Base-by-base conservation (phyloP, 2,888 invertebrate species). In the Apodemia zela region DNA sequence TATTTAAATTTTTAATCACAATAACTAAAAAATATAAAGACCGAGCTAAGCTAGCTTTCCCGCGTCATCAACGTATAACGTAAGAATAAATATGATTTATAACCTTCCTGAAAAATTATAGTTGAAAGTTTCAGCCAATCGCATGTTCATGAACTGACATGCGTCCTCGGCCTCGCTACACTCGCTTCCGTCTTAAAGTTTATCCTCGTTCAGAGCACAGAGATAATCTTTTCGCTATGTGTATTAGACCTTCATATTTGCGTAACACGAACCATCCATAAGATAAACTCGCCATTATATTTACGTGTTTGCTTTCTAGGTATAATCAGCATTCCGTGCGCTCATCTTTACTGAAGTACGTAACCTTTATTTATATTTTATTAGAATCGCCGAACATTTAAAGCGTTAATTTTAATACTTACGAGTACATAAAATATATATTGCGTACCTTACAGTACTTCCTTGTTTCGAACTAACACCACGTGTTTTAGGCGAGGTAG, bases 311-410 rank as follows among this genome's bases (percentile, higher is more conserved):
- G 87, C 85, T 88, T 89, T 89, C 89, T 89, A 90, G 89, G 89
- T 90, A 90, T 90, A 89, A 88, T 84, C 89, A 90, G 84, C 89
- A 88, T 87, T 85, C 85, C 84, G 89, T 87, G 84, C 89, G 89
- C 82, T 82, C 88, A 76, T 87, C 89, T 84, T 88, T 89, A 85
- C 82, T 89, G 74, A 90, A 90, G 89, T 90, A 90, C 89, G 89
- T 90, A 90, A 86, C 76, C 75, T 72, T 78, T 81, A 81, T 73
- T 71, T 73, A 75, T 79, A 66, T 79, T 75, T 73, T 75, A 76
- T 57, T 57, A 25, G 29, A 57, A 15, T 29, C 25, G n/a, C 6
- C 3, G 15, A 42, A 38, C 13, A 38, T 45, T 6, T n/a, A 17
- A 17, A 47, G 17, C 45, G 17, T 47, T 47, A 17, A 6, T 5